Evolutionary conservation across 1,140 invertebrate species (phyloP), one percentile per base, ranked within the genome.

Genomic region (Drosophila ohnishii): DNA sequence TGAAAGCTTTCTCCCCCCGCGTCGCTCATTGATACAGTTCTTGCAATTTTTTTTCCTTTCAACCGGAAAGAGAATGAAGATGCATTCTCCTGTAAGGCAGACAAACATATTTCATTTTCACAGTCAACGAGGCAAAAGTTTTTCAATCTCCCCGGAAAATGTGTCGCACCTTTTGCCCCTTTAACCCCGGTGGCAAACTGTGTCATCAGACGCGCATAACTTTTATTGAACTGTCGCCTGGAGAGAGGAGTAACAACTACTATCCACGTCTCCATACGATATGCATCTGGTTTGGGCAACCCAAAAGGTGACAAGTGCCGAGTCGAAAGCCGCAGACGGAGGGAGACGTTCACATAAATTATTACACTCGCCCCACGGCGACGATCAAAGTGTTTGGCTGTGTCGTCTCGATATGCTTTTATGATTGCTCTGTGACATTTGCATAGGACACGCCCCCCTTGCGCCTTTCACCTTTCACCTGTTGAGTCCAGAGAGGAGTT

Each of bases 201-300:
- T 87, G 84, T 88, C 84, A 87, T 80, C 79, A 79, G 73, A 65
- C 77, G 57, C 35, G 83, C 83, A 84, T 84, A 87, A 87, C 84
- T 87, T 88, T 86, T 87, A 87, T 87, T 87, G 84, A 87, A 87
- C 84, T 87, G 84, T 84, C 76, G 69, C 70, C 48, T 42, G 37
- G 53, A 42, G 56, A 47, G 60, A 14, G 67, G 37, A 37, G 45
- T 35, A 34, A 30, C 35, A 37, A 40, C 58, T 63, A 47, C 58
- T 63, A 47, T 65, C 59, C 25, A 25, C 9, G 11, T 35, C 62
- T 30, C 34, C 35, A 5, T n/a, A 56, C 19, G 2, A 13, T 64
- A 66, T 65, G 42, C 37, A 6, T 40, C 48, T 42, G 55, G 55
- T 63, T 60, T 37, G 45, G 42, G 51, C 34, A 48, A 48, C 35